Evolutionary conservation across 2,797 vertebrate genomes (phyloP).

Genomic region (Hypotaenidia okinawae): DNA sequence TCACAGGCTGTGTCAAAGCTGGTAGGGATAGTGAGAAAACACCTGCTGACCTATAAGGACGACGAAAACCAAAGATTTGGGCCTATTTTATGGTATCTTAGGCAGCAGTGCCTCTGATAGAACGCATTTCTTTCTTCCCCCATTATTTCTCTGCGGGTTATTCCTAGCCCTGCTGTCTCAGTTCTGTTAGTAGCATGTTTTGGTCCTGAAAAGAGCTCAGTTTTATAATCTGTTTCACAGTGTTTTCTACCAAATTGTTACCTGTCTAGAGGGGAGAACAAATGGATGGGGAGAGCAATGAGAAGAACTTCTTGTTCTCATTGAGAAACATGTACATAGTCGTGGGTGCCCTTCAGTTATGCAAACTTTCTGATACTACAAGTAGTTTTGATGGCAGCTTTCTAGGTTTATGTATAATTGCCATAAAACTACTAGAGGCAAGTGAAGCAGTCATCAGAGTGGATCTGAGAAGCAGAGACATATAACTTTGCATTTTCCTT

Average conservation of each 20-base stretch:
- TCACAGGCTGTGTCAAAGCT: neutral
- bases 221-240: neutral
- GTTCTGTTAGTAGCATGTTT: neutral
- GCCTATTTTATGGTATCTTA: neutral
- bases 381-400: neutral
- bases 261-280: neutral
- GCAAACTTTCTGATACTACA: neutral
- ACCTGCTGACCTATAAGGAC: neutral
- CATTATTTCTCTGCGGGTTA: neutral
- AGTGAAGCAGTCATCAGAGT: neutral
- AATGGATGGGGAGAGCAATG: neutral
- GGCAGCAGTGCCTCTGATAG: neutral
- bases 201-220: neutral
- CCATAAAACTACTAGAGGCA: neutral
- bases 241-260: neutral
- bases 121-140: neutral
- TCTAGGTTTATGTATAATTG: neutral
- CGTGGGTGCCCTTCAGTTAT: neutral
- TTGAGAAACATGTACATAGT: neutral
- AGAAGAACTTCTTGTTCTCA: neutral
- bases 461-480: neutral
- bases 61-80: neutral
- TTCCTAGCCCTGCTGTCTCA: neutral
- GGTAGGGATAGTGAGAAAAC: neutral
- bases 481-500: conserved; percentile 16